Percentiles rank a stretch among this genome's conserved stretches.
Evolutionary conservation across 53 echinoderm and acorn worm species (phyloP).

Genomic region (Henricia sp.): DNA sequence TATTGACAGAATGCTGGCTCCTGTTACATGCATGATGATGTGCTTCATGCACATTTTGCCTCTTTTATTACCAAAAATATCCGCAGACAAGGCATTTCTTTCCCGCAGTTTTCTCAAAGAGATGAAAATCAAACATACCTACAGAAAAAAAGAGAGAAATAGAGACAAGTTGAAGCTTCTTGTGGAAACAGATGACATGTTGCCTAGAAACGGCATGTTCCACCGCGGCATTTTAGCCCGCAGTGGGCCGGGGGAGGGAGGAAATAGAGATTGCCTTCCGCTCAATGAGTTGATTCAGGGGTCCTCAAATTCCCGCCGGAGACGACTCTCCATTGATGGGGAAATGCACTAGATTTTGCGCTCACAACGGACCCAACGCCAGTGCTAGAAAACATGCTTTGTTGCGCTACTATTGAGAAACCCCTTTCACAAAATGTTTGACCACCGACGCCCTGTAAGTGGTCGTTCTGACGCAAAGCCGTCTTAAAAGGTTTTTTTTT

Average conservation of each 20-base stretch:
- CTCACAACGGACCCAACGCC: background rate
- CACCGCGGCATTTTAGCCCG: constrained; percentile 29
- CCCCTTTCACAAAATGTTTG: constrained; percentile 14
- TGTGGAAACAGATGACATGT: constrained; percentile 40
- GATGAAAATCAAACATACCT: background rate
- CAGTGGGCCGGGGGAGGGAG: constrained; percentile 29
- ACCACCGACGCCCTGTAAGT: constrained; percentile 1
- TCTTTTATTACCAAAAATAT: too few species aligned
- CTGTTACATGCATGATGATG: too few species aligned
- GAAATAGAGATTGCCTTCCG: constrained; percentile 39
- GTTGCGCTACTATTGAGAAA: background rate
- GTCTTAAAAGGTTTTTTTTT: constrained; percentile 16
- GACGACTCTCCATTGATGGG: background rate
- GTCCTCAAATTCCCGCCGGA: constrained; percentile 28
- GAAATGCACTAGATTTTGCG: background rate
- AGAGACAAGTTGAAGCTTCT: background rate
- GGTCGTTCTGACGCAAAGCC: background rate
- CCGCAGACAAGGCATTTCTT: background rate
- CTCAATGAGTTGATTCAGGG: constrained; percentile 35
- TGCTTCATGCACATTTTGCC: too few species aligned
- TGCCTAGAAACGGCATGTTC: constrained; percentile 42
- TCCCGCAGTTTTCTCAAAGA: background rate
- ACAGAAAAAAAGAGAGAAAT: background rate
- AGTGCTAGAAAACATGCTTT: constrained; percentile 3
- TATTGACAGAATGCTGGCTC: too few species aligned